Evolutionary conservation across 2,888 invertebrate genomes (phyloP), one percentile per base, ranked within the genome.

Genomic region (Dasysyrphus albostriatus): DNA sequence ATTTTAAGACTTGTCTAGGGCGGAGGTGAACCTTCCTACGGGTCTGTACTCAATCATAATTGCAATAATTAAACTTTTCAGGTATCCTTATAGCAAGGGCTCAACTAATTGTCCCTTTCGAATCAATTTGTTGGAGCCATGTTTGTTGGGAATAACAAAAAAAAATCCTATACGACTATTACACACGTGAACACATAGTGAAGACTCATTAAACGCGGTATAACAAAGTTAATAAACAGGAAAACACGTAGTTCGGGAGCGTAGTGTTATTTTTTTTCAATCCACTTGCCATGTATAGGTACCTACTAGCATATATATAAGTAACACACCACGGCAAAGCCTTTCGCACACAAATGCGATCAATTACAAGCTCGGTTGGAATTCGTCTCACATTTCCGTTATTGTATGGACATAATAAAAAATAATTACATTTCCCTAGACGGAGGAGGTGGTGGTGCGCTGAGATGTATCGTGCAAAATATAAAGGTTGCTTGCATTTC

Each of bases 321-420:
- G n/a, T 16, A 44, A 19, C n/a, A 51, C 39, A 42, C 39, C 24
- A 61, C 39, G 42, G 5, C 12, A 58, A 44, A 56, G 34, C 54
- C 51, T 54, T 54, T 59, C 37, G 54, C 42, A 74, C 80, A 47
- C 58, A 59, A 54, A 59, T 44, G 29, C 79, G 70, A 75, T 65
- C 63, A 70, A 75, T 76, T 72, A 70, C 76, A 76, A 65, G 76
- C 80, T 84, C 37, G 51, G 65, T 54, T 80, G 84, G 84, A 80
- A 84, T 84, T 81, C 84, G 72, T 76, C 76, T 84, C 80, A 80
- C 84, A 84, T 81, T 80, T 84, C 84, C 84, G 65, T 76, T 72
- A 76, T 72, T 73, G 47, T 34, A 76, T 80, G 76, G 59, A 80
- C 76, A 84, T 84, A 84, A 84, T 84, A 84, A 84, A 84, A 84